These are phyloP conservation scores for Sebastes diploproa DNA, from an alignment of 2,797 vertebrate genomes.

Conservation along the genomic window DNA sequence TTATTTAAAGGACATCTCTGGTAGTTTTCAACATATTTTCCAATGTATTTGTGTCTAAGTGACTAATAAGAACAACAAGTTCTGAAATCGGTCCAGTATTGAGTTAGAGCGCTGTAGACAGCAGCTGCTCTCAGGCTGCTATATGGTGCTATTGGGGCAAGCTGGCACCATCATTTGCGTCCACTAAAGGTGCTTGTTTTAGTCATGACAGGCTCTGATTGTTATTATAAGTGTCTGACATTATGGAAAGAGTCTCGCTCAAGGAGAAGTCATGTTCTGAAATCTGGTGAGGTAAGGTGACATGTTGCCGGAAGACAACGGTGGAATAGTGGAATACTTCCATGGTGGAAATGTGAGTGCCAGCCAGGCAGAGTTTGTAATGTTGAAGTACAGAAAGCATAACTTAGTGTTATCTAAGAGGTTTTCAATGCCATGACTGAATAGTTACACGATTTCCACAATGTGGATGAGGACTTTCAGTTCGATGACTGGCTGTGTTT, in stretches of 20 bases:
- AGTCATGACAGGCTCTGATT: not conserved
- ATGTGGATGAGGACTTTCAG: not conserved
- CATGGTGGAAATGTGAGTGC: not conserved
- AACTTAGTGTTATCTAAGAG: not conserved
- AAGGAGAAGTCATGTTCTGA: not conserved
- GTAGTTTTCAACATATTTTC: not conserved
- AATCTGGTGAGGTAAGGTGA: not conserved
- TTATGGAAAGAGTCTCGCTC: not conserved
- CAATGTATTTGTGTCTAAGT: not conserved
- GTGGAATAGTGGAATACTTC: not conserved
- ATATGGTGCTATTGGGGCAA: not conserved
- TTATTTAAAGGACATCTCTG: not conserved
- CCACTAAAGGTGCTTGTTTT: not conserved
- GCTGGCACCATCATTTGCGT: not conserved
- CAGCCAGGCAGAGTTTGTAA: not conserved
- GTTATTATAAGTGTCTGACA: not conserved
- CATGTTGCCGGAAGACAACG: not conserved
- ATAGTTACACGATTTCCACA: not conserved
- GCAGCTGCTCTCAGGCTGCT: not conserved
- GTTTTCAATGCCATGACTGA: not conserved
- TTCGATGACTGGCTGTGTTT: not conserved
- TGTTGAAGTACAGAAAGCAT: not conserved
- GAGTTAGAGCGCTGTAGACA: not conserved
- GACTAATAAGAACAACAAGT: not conserved
- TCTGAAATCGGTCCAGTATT: not conserved